Evolutionary conservation across 2,888 invertebrate species (phyloP).

Genomic region (Melieria omissa): DNA sequence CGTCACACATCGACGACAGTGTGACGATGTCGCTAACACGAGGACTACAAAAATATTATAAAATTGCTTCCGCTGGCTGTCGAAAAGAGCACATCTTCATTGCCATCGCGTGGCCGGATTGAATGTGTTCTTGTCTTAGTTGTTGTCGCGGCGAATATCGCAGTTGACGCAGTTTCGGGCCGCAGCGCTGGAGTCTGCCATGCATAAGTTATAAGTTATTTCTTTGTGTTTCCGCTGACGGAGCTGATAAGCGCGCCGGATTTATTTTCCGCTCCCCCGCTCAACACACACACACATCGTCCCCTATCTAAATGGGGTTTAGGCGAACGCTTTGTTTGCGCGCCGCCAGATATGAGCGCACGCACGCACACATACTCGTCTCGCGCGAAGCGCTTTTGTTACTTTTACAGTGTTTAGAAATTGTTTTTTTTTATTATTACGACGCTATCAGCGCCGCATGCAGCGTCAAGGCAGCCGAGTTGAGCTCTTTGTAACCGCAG

Average conservation of each 20-base stretch:
- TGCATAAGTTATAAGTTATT: conserved; percentile 58
- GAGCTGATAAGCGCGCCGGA: conserved; percentile 46
- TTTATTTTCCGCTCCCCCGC: conserved; percentile 31
- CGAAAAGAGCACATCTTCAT: not conserved
- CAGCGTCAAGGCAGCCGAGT: no score
- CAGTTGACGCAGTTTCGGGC: not conserved
- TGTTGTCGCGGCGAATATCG: no score
- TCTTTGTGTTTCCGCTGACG: conserved; percentile 53
- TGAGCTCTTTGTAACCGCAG: no score
- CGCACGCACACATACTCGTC: no score
- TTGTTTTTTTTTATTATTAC: no score
- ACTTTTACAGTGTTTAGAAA: no score
- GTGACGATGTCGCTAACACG: no score
- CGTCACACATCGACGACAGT: not conserved
- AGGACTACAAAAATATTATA: not conserved
- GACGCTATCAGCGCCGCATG: no score
- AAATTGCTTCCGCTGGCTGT: conserved; percentile 7
- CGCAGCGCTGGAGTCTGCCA: conserved; percentile 49
- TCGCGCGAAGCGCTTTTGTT: no score
- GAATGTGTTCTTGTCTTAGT: not conserved
- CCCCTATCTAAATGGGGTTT: no score
- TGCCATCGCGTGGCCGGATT: not conserved
- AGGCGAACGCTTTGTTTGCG: no score
- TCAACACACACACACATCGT: not conserved
- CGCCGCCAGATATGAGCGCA: no score